Base-by-base conservation (phyloP, 2,113 vertebrate genomes). In the Scophthalmus maximus region DNA sequence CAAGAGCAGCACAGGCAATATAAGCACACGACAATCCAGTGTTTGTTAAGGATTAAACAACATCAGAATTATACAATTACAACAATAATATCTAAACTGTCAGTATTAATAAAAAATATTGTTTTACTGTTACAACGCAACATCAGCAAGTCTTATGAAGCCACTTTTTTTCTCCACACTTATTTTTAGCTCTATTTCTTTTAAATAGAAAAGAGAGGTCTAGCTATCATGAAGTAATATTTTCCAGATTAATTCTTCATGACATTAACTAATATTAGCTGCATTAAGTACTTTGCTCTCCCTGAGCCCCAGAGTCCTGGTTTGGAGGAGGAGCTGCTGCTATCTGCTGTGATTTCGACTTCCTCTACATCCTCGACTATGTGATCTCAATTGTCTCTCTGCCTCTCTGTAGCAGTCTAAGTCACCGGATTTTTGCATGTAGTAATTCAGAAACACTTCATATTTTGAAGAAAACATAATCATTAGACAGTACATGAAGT, bases 311-410 rank as follows among this genome's bases (percentile, higher is more conserved):
- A 11, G 6, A 26, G 59, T 58, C 52, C 5, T 50, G 22, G 29
- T 27, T n/a, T 29, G 29, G 29, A 46, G 23, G n/a, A 36, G 42
- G 25, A 8, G 20, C 52, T 18, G 22, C 49, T 56, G 6, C n/a
- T 17, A 15, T 50, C 38, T 56, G 58, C 17, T 30, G 14, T n/a
- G 17, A 47, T 65, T 34, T n/a, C 1, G 11, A 63, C 82, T 84
- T 77, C 79, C 78, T 84, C 75, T 73, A 15, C n/a, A 29, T 38
- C 14, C 22, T 63, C 30, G n/a, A 8, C 20, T 53, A 12, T 63
- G 27, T 72, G 1, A 53, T 51, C n/a, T 49, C 2, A 23, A n/a
- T 0, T 62, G 34, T 32, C 25, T 34, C 58, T 61, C 46, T 22
- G n/a, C 2, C 26, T 32, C 7, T 36, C 32, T 49, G 4, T 30